Conservation (phyloP, 92 coral and sea anemone genomes). For the Plumapathes pennacea region DNA sequence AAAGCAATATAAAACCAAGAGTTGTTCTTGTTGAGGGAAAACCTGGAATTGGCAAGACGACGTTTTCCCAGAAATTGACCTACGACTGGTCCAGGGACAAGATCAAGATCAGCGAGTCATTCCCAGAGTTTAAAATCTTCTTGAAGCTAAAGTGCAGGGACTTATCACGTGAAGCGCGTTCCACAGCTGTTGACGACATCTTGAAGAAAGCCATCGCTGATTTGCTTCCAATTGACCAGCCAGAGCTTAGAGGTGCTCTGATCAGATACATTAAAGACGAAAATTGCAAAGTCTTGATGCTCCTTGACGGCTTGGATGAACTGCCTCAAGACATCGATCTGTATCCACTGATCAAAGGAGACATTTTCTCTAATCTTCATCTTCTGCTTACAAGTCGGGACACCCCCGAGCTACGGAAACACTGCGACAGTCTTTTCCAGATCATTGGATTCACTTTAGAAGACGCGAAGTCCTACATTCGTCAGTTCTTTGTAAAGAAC, state of each 20-base stretch:
- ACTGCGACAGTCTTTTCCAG: slow-evolving; percentile 24
- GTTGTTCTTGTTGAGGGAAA: slow-evolving; percentile 38
- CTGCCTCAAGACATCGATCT: too few species aligned
- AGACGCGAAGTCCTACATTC: slow-evolving; percentile 9
- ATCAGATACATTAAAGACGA: background rate
- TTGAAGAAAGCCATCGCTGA: slow-evolving; percentile 28
- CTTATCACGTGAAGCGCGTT: too few species aligned
- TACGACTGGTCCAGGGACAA: slow-evolving; percentile 31
- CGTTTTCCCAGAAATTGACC: slow-evolving; percentile 21
- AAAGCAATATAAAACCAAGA: slow-evolving; percentile 12
- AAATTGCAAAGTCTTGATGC: slow-evolving; percentile 8
- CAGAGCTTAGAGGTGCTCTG: background rate
- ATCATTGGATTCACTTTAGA: slow-evolving; percentile 14
- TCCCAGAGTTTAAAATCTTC: slow-evolving; percentile 7
- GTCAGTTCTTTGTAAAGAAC: slow-evolving; percentile 6
- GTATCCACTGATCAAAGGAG: background rate
- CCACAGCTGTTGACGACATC: slow-evolving; percentile 6
- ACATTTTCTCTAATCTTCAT: slow-evolving; percentile 2
- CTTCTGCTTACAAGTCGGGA: slow-evolving; percentile 27
- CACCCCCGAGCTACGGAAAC: slow-evolving; percentile 3
- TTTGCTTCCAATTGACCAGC: slow-evolving; percentile 12
- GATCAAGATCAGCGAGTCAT: background rate
- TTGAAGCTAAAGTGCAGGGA: slow-evolving; percentile 25
- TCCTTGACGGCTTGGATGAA: slow-evolving; percentile 48
- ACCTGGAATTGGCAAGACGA: slow-evolving; percentile 43